Evolutionary conservation across 2,888 invertebrate species (phyloP).

Genomic region (Mesorhabditis sp.): DNA sequence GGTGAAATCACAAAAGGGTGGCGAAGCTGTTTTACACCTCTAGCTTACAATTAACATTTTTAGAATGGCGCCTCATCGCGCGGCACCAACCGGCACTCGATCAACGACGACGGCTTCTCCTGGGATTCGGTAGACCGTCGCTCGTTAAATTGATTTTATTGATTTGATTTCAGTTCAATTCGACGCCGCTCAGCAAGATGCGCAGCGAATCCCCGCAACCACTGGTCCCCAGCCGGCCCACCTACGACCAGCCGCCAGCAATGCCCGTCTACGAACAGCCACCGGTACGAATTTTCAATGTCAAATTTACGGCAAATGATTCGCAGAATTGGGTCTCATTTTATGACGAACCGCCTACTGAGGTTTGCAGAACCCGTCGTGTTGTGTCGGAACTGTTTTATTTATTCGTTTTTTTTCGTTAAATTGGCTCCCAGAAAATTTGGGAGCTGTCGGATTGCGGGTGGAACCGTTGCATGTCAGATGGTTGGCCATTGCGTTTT

Average conservation of each 20-base stretch:
- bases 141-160: not conserved
- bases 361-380: not conserved
- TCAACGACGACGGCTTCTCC: slow-evolving; percentile 11
- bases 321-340: slow-evolving; percentile 8
- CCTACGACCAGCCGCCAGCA: not conserved
- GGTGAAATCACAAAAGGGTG: not conserved
- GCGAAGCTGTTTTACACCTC: not conserved
- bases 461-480: too few species aligned
- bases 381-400: not conserved
- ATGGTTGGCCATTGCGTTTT: too few species aligned
- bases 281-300: not conserved
- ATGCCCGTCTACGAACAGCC: not conserved
- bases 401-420: too few species aligned
- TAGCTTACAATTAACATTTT: not conserved
- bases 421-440: too few species aligned
- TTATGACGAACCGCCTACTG: slow-evolving; percentile 5
- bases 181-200: not conserved
- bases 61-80: slow-evolving; percentile 11
- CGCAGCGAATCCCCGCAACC: slow-evolving; percentile 36
- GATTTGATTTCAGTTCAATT: slow-evolving; percentile 7
- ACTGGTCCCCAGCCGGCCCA: slow-evolving; percentile 29
- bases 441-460: too few species aligned
- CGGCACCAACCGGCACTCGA: not conserved
- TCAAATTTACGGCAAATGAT: slow-evolving; percentile 3
- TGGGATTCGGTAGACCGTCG: too few species aligned